phyloP scores from a whole-genome alignment of 1,140 invertebrate genomes.

The Homarus americanus region DNA sequence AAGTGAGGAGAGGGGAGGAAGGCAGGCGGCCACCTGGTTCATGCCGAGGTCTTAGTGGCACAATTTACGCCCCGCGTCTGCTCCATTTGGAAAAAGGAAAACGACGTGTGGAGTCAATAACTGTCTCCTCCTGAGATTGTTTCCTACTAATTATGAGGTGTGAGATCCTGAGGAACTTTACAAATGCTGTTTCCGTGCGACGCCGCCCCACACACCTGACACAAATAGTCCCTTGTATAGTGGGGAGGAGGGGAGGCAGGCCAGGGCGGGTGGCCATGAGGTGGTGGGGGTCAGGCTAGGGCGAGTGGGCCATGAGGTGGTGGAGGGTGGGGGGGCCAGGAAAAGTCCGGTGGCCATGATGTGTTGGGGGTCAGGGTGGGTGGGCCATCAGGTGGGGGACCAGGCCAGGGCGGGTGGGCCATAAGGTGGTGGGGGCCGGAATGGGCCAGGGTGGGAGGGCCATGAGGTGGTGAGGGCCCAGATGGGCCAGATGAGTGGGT shows the following conservation, averaged over 20 bases:
- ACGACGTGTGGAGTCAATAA: constrained; percentile 36
- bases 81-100: constrained; percentile 38
- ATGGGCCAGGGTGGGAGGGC: no score
- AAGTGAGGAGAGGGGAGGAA: background rate
- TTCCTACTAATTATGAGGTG: constrained; percentile 52
- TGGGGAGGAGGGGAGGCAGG: background rate
- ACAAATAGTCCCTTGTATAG: background rate
- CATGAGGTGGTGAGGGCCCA: no score
- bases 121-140: constrained; percentile 46
- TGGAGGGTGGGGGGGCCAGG: no score
- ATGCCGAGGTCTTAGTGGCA: background rate
- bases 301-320: background rate
- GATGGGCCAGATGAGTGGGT: no score
- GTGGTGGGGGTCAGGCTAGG: no score
- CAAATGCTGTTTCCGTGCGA: constrained; percentile 17
- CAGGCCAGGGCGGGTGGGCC: no score
- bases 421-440: no score
- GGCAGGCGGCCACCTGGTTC: background rate
- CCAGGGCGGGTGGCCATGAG: background rate
- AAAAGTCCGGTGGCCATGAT: no score
- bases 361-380: no score
- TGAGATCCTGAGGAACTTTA: constrained; percentile 39
- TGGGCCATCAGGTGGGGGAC: no score
- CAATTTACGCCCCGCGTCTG: constrained; percentile 37
- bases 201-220: no score